Evolutionary conservation across 2,113 vertebrate genomes (phyloP), one percentile per base, ranked within the genome.

Genomic region (Nothocercus nigrocapillus): DNA sequence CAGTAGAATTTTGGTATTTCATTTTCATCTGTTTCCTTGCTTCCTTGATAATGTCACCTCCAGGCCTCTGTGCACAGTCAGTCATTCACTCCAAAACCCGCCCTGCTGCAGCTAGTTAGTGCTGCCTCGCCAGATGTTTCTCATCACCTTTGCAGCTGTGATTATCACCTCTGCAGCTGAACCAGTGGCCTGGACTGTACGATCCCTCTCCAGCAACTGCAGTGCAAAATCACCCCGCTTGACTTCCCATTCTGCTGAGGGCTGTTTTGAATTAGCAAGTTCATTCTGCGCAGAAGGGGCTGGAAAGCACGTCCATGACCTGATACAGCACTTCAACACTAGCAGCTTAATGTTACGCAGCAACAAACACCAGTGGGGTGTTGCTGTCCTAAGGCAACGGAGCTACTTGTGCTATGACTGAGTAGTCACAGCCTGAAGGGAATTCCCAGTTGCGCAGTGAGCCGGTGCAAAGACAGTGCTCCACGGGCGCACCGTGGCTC

Each of bases 111-210:
- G 54, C 54, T 58, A 18, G 54, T 62, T 62, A 21, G 34, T 56
- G 1, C 62, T 82, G 76, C 87, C 36, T 67, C 73, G 73, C 64
- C 94, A 96, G 90, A 69, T 91, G 95, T 89, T 94, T 53, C 66
- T 77, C 85, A 28, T 7, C 88, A 69, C 81, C 80, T 81, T 66
- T 61, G 61, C 88, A 93, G 77, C 84, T 91, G 81, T 53, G 73
- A 40, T 54, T 80, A 49, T 81, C 90, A 86, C 59, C 84, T 84
- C 19, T 59, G 61, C 90, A 86, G 84, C 94, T 74, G 59, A 54
- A 66, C 73, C 13, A 3, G 38, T 45, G 32, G 53, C 18, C 30
- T 9, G 32, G 40, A 15, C 32, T 21, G 74, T 38, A 5, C 32
- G 36, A 54, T 24, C 0, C 0, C 62, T 66, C 79, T 66, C 30